These are phyloP conservation scores for Yponomeuta malinellus DNA, from an alignment of 2,888 invertebrate genomes.

Conservation along the genomic window DNA sequence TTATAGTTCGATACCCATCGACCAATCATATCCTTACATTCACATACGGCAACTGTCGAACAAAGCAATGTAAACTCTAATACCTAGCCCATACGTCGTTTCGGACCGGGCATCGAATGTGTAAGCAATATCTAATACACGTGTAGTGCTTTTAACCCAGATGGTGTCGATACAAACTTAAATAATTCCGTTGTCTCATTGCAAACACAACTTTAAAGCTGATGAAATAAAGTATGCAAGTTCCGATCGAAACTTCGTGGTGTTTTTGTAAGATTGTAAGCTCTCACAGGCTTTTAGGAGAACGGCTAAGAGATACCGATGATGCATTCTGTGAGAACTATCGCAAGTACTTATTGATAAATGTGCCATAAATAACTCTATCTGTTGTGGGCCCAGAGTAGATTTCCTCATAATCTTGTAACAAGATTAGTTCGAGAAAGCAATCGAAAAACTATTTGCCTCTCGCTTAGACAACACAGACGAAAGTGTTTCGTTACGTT, in stretches of 20 bases:
- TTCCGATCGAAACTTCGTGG: not conserved
- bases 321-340: not conserved
- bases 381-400: not conserved
- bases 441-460: too few relatives aligned
- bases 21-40: conserved; percentile 1
- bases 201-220: not conserved
- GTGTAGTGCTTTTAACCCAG: conserved; percentile 12
- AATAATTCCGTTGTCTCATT: not conserved
- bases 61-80: not conserved
- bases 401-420: not conserved
- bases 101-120: not conserved
- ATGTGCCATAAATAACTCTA: not conserved
- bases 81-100: not conserved
- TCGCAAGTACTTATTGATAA: not conserved
- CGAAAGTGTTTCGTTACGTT: too few relatives aligned
- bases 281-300: conserved; percentile 5
- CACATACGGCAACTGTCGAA: not conserved
- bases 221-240: not conserved
- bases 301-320: not conserved
- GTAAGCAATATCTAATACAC: conserved; percentile 8
- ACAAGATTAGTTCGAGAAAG: too few relatives aligned
- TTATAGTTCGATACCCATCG: not conserved
- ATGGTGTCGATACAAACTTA: not conserved
- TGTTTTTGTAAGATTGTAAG: conserved; percentile 1
- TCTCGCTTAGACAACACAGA: too few relatives aligned